phyloP scores from a whole-genome alignment of 2,113 vertebrate species.

The western clawed frog (Xenopus tropicalis) region DNA sequence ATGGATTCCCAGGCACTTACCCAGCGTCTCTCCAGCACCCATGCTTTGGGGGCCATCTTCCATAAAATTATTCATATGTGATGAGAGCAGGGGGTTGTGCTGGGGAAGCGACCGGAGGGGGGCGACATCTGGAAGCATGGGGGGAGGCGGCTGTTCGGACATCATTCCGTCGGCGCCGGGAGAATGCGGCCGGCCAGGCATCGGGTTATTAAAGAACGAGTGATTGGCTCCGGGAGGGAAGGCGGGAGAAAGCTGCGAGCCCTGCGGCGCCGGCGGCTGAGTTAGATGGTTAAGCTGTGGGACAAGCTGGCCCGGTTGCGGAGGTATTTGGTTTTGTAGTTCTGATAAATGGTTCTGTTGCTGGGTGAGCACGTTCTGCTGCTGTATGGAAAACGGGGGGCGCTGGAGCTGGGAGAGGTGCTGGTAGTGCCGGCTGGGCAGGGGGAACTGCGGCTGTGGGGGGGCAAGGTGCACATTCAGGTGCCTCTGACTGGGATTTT shows the following conservation, averaged over 20 bases:
- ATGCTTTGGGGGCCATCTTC: slow-evolving; percentile 81
- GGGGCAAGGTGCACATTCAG: slow-evolving; percentile 85
- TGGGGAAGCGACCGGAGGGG: slow-evolving; percentile 80
- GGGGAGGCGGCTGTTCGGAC: slow-evolving; percentile 66
- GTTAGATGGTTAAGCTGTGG: slow-evolving; percentile 70
- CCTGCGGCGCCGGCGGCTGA: slow-evolving; percentile 61
- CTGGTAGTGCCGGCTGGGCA: slow-evolving; percentile 72
- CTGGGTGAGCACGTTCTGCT: slow-evolving; percentile 63
- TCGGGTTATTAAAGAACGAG: slow-evolving; percentile 80
- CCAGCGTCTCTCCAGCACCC: slow-evolving; percentile 77
- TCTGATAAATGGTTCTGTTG: slow-evolving; percentile 68
- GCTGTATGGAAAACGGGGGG: slow-evolving; percentile 78
- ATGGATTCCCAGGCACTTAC: slow-evolving; percentile 63
- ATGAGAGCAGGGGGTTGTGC: slow-evolving; percentile 72
- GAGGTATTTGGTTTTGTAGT: slow-evolving; percentile 63
- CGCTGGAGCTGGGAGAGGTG: slow-evolving; percentile 79
- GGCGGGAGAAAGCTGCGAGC: slow-evolving; percentile 78
- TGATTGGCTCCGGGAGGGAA: slow-evolving; percentile 72
- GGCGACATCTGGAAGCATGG: slow-evolving; percentile 75
- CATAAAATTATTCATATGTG: slow-evolving; percentile 85
- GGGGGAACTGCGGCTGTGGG: slow-evolving; percentile 76
- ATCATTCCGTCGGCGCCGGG: slow-evolving; percentile 78
- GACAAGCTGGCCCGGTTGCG: slow-evolving; percentile 72
- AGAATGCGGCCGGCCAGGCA: slow-evolving; percentile 82
- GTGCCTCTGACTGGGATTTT: slow-evolving; percentile 79